Percentiles rank a stretch among this genome's conserved stretches.
phyloP scores from a whole-genome alignment of 2,113 vertebrate genomes.

The Gambusia holbrooki region DNA sequence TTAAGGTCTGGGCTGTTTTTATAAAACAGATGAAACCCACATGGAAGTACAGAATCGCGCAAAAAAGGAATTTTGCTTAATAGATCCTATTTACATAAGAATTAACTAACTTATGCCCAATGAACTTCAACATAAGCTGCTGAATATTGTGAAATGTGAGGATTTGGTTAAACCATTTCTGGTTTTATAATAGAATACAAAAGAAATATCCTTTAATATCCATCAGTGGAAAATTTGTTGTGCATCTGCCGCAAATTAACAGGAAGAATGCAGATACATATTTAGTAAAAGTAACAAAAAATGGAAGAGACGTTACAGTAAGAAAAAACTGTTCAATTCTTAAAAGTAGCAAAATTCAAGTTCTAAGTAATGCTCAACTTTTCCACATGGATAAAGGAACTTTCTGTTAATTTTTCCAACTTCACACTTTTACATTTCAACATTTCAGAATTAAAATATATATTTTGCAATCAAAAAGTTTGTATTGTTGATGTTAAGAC shows the following conservation, averaged over 20 bases:
- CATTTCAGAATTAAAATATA: no score
- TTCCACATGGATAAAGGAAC: neutral
- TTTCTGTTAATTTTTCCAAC: neutral
- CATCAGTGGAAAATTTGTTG: neutral
- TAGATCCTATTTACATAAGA: no score
- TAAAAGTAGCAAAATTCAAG: neutral
- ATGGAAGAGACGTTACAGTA: neutral
- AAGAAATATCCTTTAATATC: neutral
- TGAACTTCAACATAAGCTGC: no score
- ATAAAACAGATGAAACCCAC: no score
- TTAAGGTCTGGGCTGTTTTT: no score
- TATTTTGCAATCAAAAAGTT: no score
- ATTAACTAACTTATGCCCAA: no score
- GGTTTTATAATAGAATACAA: neutral
- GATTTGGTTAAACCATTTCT: neutral
- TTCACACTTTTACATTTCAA: neutral
- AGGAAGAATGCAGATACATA: neutral
- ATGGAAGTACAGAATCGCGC: no score
- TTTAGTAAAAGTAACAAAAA: neutral
- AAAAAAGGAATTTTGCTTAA: no score
- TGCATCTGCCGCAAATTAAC: neutral
- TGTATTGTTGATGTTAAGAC: no score
- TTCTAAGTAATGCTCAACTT: no score
- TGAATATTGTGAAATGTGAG: neutral
- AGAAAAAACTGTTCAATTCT: neutral